Percentiles rank a stretch among this genome's conserved stretches.
Evolutionary conservation across 2,797 vertebrate genomes (phyloP).

Genomic region (Stomatorhinus walkeri): DNA sequence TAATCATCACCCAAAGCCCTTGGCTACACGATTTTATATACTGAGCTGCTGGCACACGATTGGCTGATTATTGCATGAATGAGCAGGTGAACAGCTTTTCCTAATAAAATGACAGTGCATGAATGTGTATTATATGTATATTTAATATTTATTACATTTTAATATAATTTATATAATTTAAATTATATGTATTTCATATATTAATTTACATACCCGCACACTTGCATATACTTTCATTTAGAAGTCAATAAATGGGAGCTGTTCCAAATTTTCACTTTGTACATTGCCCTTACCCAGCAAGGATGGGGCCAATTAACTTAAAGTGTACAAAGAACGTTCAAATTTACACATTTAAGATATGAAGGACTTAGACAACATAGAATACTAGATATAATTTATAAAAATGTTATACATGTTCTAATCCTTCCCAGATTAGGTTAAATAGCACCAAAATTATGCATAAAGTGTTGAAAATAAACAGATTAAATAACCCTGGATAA

Average conservation of each 20-base stretch:
- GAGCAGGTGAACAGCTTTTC: not conserved
- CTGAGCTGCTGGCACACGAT: not conserved
- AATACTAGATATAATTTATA: not conserved
- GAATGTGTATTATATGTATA: not conserved
- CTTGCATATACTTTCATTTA: not conserved
- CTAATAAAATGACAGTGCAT: not conserved
- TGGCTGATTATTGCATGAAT: not conserved
- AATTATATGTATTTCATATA: not conserved
- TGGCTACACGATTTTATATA: not conserved
- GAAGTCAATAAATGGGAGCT: not conserved
- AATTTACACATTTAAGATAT: not conserved
- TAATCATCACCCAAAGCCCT: not conserved
- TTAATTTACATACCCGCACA: not conserved
- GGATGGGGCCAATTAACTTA: not conserved
- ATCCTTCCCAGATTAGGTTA: not conserved
- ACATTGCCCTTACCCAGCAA: not conserved
- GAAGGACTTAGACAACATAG: not conserved
- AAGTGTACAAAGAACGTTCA: not conserved
- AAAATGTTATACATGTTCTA: not conserved
- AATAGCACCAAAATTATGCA: constrained; percentile 4
- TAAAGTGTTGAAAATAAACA: not conserved
- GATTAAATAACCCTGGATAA: not conserved
- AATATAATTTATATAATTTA: not conserved
- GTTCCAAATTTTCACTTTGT: not conserved
- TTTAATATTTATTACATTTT: not conserved